Percentiles rank a stretch among this genome's conserved stretches.
These are phyloP conservation scores for Yponomeuta plumbellus DNA, from an alignment of 2,888 invertebrate genomes.

Conservation along the genomic window DNA sequence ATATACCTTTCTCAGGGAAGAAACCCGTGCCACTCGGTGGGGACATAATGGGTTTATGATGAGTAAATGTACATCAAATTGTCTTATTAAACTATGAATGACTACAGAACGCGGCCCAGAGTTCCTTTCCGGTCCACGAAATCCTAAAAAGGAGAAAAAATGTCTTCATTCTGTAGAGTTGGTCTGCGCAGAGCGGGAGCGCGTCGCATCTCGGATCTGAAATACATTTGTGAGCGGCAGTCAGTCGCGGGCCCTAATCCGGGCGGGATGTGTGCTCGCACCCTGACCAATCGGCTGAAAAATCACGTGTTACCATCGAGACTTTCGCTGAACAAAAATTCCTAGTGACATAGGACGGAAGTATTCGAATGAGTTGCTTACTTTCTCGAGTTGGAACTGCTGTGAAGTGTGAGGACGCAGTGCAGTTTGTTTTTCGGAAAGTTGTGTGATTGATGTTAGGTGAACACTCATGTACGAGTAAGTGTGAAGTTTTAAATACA, in stretches of 20 bases:
- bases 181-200: conserved; percentile 5
- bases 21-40: no score
- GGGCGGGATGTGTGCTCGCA: neutral
- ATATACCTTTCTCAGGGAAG: no score
- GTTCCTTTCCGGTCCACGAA: neutral
- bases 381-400: neutral
- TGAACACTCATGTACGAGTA: neutral
- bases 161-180: neutral
- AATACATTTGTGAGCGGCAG: conserved; percentile 8
- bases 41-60: no score
- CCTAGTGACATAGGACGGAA: neutral
- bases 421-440: neutral
- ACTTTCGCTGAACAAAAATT: neutral
- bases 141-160: conserved; percentile 1
- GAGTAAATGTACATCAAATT: no score
- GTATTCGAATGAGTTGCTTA: neutral
- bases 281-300: neutral
- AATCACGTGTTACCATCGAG: neutral
- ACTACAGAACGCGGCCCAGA: no score
- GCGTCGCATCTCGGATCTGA: neutral
- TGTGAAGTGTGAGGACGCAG: neutral
- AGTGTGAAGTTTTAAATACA: neutral
- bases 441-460: neutral
- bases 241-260: neutral
- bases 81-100: neutral